phyloP scores from a whole-genome alignment of 2,888 invertebrate species.

The Pollenia labialis region DNA sequence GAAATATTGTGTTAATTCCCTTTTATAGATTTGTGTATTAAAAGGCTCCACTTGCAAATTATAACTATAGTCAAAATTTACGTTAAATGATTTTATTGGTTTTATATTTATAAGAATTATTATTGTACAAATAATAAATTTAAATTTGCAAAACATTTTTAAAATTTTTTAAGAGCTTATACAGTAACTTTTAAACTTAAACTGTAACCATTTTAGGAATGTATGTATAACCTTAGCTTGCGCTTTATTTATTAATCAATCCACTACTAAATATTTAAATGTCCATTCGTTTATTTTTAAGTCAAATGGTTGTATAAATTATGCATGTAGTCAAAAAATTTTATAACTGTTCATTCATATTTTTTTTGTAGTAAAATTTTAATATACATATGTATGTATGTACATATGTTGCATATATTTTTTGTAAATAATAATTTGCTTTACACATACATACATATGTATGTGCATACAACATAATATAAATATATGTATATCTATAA shows the following conservation, averaged over 20 bases:
- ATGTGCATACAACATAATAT: too few relatives aligned
- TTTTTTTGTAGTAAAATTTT: constrained; percentile 6
- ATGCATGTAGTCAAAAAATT: constrained; percentile 14
- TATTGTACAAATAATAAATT: constrained; percentile 67
- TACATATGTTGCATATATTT: background rate
- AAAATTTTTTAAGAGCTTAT: background rate
- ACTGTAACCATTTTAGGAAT: constrained; percentile 4
- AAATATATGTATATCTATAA: too few relatives aligned
- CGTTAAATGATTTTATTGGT: constrained; percentile 75
- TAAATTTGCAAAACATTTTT: constrained; percentile 49
- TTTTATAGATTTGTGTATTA: constrained; percentile 78
- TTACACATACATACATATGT: too few relatives aligned
- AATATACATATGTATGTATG: background rate
- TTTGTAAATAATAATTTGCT: too few relatives aligned
- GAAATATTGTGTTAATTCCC: constrained; percentile 79
- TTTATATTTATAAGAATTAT: constrained; percentile 70
- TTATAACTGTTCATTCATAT: constrained; percentile 70
- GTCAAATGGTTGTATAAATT: background rate
- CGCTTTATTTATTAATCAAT: background rate
- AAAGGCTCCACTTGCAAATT: constrained; percentile 75
- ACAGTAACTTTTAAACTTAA: constrained; percentile 11
- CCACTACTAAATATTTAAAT: constrained; percentile 15
- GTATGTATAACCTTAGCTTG: background rate
- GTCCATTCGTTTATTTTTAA: background rate
- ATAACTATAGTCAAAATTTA: constrained; percentile 77